Conservation (phyloP, 2,113 vertebrate species). For the Notarius quadriscutis region DNA sequence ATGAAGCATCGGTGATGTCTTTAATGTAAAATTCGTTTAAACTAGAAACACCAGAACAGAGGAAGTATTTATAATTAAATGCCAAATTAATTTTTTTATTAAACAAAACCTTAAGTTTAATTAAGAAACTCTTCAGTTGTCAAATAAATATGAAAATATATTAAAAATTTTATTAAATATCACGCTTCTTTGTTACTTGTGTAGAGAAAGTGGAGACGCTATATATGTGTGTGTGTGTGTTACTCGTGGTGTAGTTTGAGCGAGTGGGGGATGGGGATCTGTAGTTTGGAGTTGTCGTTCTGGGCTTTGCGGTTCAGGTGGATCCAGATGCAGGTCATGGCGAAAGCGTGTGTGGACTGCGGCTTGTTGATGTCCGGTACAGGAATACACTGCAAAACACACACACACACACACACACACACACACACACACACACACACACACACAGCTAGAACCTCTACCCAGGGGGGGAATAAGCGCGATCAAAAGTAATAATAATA, state of each 20-base stretch:
- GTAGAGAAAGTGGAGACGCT: not conserved
- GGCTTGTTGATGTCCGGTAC: conserved; percentile 99
- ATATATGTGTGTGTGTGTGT: conserved; percentile 38
- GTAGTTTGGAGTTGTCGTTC: conserved; percentile 92
- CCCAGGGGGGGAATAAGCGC: too few relatives aligned
- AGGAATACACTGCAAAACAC: conserved; percentile 84
- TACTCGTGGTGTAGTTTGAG: conserved; percentile 97
- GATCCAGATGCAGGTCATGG: conserved; percentile 99
- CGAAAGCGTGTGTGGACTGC: conserved; percentile 96
- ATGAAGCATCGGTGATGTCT: too few relatives aligned
- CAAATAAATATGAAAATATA: too few relatives aligned
- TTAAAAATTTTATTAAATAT: too few relatives aligned
- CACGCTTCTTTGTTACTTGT: too few relatives aligned
- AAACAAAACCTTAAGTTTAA: too few relatives aligned
- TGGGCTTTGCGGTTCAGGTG: conserved; percentile 98
- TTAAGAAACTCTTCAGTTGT: too few relatives aligned
- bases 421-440: conserved; percentile 6
- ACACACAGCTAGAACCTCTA: not conserved
- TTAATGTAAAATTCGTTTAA: too few relatives aligned
- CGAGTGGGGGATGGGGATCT: conserved; percentile 97
- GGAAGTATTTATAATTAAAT: too few relatives aligned
- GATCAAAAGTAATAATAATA: too few relatives aligned
- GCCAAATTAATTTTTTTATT: too few relatives aligned
- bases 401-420: conserved; percentile 16
- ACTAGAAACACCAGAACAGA: too few relatives aligned